A percentile compares a stretch with the other conserved stretches of the same genome.
Conservation (phyloP, 2,888 invertebrate genomes). For the Mythimna vitellina region DNA sequence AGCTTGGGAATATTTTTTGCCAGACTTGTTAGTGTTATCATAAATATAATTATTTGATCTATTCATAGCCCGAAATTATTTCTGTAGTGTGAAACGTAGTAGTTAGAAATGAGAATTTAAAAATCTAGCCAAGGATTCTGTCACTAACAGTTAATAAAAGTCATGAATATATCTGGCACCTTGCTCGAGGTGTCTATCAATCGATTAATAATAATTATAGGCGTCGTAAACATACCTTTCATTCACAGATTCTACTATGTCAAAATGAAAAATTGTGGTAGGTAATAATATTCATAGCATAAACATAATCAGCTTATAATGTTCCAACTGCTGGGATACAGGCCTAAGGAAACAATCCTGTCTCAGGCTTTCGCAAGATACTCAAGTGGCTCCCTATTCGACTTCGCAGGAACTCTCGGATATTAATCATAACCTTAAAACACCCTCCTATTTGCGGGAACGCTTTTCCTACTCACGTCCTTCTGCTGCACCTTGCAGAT, state of each 20-base stretch:
- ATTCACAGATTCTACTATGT: background rate
- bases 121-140: slow-evolving; percentile 33
- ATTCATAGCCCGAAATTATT: slow-evolving; percentile 4
- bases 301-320: too few species aligned
- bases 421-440: too few species aligned
- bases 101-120: slow-evolving; percentile 4
- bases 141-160: slow-evolving; percentile 19
- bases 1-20: background rate
- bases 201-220: slow-evolving; percentile 22
- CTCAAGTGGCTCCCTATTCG: too few species aligned
- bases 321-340: too few species aligned
- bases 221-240: slow-evolving; percentile 18
- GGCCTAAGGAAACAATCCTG: too few species aligned
- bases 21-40: background rate
- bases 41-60: background rate
- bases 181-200: slow-evolving; percentile 12
- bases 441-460: too few species aligned
- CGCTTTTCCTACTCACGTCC: too few species aligned
- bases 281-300: background rate
- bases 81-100: background rate
- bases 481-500: too few species aligned
- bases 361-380: too few species aligned
- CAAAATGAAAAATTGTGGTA: background rate
- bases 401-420: too few species aligned
- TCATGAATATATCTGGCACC: slow-evolving; percentile 33